Conservation (phyloP, 1,140 invertebrate species). For the Matsumurasca onukii region DNA sequence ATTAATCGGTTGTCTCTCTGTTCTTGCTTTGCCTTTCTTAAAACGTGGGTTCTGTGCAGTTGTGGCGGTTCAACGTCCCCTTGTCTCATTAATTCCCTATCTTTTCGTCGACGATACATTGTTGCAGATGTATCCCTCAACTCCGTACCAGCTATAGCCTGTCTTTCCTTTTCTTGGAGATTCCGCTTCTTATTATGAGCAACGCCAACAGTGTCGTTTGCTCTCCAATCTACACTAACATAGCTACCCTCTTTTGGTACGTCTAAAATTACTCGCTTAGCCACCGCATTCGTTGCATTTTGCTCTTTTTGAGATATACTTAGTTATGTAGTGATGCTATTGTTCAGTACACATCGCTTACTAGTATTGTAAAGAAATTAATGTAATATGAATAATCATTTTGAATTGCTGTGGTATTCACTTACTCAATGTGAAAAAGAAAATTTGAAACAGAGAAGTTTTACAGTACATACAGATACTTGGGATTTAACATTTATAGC, state of each 20-base stretch:
- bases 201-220: not conserved
- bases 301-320: not conserved
- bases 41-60: not conserved
- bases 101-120: not conserved
- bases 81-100: not conserved
- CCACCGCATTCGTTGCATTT: not conserved
- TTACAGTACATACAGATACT: too few species aligned
- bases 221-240: not conserved
- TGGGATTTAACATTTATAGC: too few species aligned
- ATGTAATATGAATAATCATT: too few species aligned
- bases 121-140: too few species aligned
- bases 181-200: not conserved
- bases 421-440: too few species aligned
- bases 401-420: too few species aligned
- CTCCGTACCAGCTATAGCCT: not conserved
- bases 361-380: constrained; percentile 1
- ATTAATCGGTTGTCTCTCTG: not conserved
- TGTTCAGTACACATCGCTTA: not conserved
- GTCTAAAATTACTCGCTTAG: not conserved
- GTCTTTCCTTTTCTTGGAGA: not conserved
- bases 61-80: constrained; percentile 13
- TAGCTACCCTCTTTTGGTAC: not conserved
- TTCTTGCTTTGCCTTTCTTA: constrained; percentile 13
- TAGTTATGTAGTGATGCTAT: not conserved
- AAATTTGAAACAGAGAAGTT: too few species aligned